Evolutionary conservation across 2,888 invertebrate genomes (phyloP), one percentile per base, ranked within the genome.

Genomic region (Macroteleia sp.): DNA sequence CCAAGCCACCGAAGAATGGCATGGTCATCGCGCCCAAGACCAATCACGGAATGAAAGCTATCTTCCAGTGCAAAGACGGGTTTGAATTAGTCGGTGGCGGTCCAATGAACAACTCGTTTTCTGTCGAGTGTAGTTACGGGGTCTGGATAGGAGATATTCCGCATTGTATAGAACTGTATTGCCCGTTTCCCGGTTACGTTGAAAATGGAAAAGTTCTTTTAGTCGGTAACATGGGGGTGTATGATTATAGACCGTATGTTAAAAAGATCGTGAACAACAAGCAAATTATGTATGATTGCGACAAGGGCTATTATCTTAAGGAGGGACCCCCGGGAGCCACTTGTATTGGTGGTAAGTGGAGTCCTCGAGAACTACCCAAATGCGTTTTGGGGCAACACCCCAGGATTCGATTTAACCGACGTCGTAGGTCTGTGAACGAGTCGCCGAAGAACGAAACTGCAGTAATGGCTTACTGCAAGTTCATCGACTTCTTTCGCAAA

Each of bases 11-110:
- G 0, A 95, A 96, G 59, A 96, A 98, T 86, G 99, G 99, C 0
- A 97, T 98, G 95, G 98, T 99, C 3, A 96, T 99, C 67, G 99
- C 98, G 0, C 98, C 99, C 0, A 98, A 98, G 89, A 97, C 97
- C n/a, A 97, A 97, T 79, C 99, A 99, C 88, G 98, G 98, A 0
- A 97, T 98, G 96, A 95, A 95, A 87, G 99, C 99, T 0, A 93
- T 96, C 22, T 99, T 97, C 91, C 95, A 96, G 81, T 99, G 99
- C 89, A 96, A 97, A 86, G 98, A 99, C 86, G 99, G 99, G 0
- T 99, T 94, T 89, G 94, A 95, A 74, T 92, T 98, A n/a, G 94
- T 94, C 36, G 94, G 94, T 2, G 90, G 90, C 2, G 97, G 96
- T 3, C 94, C 94, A 6, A 86, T 91, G 59, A 93, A 94, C 39